Evolutionary conservation across 1,140 invertebrate genomes (phyloP).

Genomic region (Sogatella furcifera): DNA sequence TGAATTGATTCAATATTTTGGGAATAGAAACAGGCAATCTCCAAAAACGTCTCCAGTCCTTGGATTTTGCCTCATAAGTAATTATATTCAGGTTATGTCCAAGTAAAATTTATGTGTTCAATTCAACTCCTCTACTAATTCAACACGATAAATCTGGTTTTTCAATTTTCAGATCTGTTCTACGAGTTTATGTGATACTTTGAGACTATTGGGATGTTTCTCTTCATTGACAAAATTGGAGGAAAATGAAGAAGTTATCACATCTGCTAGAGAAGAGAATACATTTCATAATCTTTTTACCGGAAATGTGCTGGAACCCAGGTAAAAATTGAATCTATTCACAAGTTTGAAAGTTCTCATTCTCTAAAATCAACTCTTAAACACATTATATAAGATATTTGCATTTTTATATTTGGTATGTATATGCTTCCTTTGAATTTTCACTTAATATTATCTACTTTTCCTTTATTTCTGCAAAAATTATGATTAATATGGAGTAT

Average conservation of each 20-base stretch:
- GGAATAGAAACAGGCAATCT: too few species aligned
- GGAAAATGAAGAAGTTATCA: slow-evolving; percentile 31
- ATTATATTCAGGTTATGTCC: background rate
- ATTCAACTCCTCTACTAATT: too few species aligned
- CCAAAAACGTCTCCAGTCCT: too few species aligned
- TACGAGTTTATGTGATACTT: slow-evolving; percentile 83
- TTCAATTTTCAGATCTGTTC: slow-evolving; percentile 44
- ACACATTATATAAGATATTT: too few species aligned
- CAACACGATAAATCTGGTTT: background rate
- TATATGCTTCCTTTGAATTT: too few species aligned
- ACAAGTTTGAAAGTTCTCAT: background rate
- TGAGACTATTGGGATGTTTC: slow-evolving; percentile 86
- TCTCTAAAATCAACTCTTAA: background rate
- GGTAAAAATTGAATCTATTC: background rate
- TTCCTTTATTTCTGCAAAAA: too few species aligned
- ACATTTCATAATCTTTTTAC: slow-evolving; percentile 59
- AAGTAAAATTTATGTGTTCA: too few species aligned
- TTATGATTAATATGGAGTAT: too few species aligned
- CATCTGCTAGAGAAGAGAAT: slow-evolving; percentile 25
- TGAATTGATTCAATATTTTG: too few species aligned
- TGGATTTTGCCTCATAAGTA: background rate
- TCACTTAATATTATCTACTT: too few species aligned
- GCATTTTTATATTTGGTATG: too few species aligned
- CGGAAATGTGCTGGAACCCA: slow-evolving; percentile 53
- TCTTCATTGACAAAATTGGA: slow-evolving; percentile 43